Evolutionary conservation across 1,140 invertebrate genomes (phyloP).

Genomic region (Scaptomyza pallida): DNA sequence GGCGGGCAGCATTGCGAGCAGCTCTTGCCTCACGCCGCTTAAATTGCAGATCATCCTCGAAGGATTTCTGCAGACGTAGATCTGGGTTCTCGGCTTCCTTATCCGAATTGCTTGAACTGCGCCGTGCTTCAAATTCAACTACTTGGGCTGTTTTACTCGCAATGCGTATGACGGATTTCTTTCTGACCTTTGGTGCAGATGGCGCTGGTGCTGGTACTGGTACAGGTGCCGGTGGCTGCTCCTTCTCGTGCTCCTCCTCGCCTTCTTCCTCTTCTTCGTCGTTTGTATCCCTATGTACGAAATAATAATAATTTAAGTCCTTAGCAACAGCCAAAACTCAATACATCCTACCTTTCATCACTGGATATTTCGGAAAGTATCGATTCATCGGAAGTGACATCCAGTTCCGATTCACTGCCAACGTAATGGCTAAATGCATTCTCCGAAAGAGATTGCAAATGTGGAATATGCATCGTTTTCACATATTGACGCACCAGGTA

Average conservation of each 20-base stretch:
- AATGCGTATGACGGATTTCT: not conserved
- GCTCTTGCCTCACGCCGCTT: conserved; percentile 17
- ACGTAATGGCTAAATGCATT: conserved; percentile 32
- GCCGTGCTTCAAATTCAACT: not conserved
- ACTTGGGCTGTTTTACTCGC: not conserved
- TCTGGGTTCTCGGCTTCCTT: too few species aligned
- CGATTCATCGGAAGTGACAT: conserved; percentile 47
- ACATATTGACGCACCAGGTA: conserved; percentile 42
- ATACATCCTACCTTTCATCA: conserved; percentile 39
- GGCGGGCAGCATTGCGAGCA: conserved; percentile 51
- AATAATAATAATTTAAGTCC: not conserved
- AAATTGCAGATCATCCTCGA: not conserved
- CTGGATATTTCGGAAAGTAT: conserved; percentile 38
- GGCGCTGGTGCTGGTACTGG: too few species aligned
- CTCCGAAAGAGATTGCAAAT: conserved; percentile 57
- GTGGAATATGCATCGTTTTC: conserved; percentile 48
- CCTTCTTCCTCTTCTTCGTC: conserved; percentile 6
- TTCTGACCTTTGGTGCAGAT: too few species aligned
- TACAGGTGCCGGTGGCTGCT: too few species aligned
- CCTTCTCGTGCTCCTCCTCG: conserved; percentile 34
- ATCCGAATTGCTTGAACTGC: not conserved
- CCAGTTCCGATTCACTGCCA: conserved; percentile 25
- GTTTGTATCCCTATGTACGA: conserved; percentile 12
- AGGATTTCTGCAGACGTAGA: too few species aligned
- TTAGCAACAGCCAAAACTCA: not conserved